Evolutionary conservation across 2,888 invertebrate genomes (phyloP).

Genomic region (Theretra japonica): DNA sequence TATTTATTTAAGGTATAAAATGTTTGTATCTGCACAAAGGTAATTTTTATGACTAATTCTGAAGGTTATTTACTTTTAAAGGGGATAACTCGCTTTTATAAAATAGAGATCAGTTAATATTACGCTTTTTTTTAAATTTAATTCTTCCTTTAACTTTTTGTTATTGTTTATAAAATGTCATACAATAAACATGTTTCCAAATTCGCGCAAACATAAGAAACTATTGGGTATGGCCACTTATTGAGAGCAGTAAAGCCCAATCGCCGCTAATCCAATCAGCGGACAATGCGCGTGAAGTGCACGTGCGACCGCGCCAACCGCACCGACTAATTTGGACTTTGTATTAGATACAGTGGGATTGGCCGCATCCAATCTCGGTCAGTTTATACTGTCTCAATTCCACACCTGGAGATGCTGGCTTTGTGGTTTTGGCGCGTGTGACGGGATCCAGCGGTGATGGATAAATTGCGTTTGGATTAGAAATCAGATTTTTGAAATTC

Average conservation of each 20-base stretch:
- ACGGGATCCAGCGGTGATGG: constrained; percentile 27
- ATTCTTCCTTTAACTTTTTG: no score
- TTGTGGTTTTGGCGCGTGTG: constrained; percentile 7
- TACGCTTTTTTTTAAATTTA: no score
- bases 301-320: background rate
- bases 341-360: constrained; percentile 36
- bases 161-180: no score
- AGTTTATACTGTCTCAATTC: constrained; percentile 39
- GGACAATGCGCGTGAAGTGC: constrained; percentile 9
- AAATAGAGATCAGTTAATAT: no score
- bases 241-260: background rate
- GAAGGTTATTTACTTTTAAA: no score
- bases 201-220: no score
- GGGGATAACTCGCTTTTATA: no score
- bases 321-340: constrained; percentile 41
- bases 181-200: no score
- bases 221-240: background rate
- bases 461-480: constrained; percentile 29
- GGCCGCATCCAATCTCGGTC: constrained; percentile 46
- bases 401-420: constrained; percentile 31
- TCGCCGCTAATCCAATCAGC: background rate
- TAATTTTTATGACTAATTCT: no score
- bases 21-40: no score
- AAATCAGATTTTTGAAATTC: background rate
- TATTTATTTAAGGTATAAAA: no score